These are phyloP conservation scores for Luffia ferchaultella DNA, from an alignment of 2,888 invertebrate species.

Conservation along the genomic window DNA sequence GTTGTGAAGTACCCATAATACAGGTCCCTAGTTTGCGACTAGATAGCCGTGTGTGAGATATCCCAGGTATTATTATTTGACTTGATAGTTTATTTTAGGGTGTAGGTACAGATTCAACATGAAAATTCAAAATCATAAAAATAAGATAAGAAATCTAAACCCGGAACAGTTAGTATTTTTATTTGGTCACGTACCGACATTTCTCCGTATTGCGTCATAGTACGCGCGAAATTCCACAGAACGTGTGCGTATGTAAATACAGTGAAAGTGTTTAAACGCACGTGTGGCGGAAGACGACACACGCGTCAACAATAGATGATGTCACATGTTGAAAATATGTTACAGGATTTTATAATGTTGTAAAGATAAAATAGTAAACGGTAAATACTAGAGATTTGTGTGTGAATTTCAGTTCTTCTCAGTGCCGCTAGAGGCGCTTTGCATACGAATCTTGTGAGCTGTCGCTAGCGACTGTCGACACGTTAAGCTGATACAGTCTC, in stretches of 20 bases:
- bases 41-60: too few relatives aligned
- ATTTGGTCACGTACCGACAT: neutral
- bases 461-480: neutral
- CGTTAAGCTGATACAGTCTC: too few relatives aligned
- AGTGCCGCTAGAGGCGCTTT: too few relatives aligned
- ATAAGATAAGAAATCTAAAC: too few relatives aligned
- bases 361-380: neutral
- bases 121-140: too few relatives aligned
- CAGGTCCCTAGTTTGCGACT: too few relatives aligned
- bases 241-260: neutral
- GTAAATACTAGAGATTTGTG: too few relatives aligned
- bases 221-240: neutral
- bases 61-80: too few relatives aligned
- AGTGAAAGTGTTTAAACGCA: neutral
- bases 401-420: too few relatives aligned
- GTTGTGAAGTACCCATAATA: too few relatives aligned
- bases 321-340: neutral
- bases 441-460: neutral
- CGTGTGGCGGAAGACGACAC: neutral
- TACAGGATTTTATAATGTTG: constrained; percentile 10
- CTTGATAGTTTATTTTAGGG: too few relatives aligned
- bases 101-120: too few relatives aligned
- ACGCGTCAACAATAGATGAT: neutral
- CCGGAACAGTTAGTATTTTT: neutral
- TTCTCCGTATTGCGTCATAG: neutral